A percentile compares a stretch with the other conserved stretches of the same genome.
These are phyloP conservation scores for Penaeus indicus DNA, from an alignment of 1,140 invertebrate species.

Conservation along the genomic window DNA sequence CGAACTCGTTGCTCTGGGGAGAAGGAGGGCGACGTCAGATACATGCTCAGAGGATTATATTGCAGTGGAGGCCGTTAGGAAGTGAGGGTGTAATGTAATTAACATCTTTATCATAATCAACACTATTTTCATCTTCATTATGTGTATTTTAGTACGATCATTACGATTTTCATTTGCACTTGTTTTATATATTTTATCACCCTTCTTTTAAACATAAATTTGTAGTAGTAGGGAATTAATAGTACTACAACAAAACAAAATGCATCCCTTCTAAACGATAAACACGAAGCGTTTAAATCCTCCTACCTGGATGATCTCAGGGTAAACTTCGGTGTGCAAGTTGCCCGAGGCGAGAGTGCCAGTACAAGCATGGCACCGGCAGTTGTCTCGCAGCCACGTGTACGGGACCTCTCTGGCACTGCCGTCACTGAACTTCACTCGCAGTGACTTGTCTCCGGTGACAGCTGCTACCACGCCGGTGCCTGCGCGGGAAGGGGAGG, in stretches of 20 bases:
- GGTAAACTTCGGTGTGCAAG: slow-evolving; percentile 13
- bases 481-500: too few species aligned
- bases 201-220: too few species aligned
- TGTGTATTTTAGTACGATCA: too few species aligned
- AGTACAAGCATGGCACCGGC: slow-evolving; percentile 40
- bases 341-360: background rate
- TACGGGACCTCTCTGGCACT: slow-evolving; percentile 35
- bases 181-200: too few species aligned
- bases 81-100: too few species aligned
- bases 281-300: background rate
- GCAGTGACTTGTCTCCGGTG: background rate
- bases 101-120: too few species aligned
- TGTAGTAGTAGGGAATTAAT: too few species aligned
- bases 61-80: background rate
- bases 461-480: too few species aligned
- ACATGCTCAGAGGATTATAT: background rate
- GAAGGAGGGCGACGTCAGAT: background rate
- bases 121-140: too few species aligned
- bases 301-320: slow-evolving; percentile 52
- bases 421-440: slow-evolving; percentile 41
- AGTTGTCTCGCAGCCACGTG: slow-evolving; percentile 47
- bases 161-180: too few species aligned
- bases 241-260: too few species aligned
- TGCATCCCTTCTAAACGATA: background rate
- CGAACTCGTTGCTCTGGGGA: slow-evolving; percentile 47